phyloP scores from a whole-genome alignment of 1,140 invertebrate genomes.

The Sesamia nonagrioides region DNA sequence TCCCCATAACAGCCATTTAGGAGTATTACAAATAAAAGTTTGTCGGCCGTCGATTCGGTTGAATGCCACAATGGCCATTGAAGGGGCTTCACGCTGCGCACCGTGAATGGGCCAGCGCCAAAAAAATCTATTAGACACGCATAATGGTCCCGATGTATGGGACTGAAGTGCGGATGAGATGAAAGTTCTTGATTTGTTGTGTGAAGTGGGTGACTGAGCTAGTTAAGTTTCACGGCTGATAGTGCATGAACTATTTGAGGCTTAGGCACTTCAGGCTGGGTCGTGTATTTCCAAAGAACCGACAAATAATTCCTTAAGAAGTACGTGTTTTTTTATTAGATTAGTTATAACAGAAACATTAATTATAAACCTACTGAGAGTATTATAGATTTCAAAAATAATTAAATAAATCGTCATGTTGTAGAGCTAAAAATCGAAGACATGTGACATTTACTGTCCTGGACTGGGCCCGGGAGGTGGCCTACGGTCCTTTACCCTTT shows the following conservation, averaged over 20 bases:
- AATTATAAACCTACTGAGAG: no score
- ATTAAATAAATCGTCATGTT: no score
- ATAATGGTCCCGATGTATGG: slow-evolving; percentile 80
- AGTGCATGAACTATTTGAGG: slow-evolving; percentile 3
- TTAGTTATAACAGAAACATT: no score
- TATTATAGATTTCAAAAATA: no score
- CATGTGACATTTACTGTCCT: no score
- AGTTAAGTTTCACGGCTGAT: slow-evolving; percentile 5
- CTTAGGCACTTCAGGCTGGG: neutral
- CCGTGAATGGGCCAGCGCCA: slow-evolving; percentile 80
- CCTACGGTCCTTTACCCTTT: no score
- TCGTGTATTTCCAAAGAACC: neutral
- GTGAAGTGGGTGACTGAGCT: slow-evolving; percentile 46
- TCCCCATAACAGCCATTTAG: slow-evolving; percentile 86
- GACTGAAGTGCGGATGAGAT: slow-evolving; percentile 61
- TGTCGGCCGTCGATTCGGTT: slow-evolving; percentile 74
- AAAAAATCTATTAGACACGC: slow-evolving; percentile 87
- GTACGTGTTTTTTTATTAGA: no score
- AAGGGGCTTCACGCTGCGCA: slow-evolving; percentile 81
- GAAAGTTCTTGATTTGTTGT: slow-evolving; percentile 60
- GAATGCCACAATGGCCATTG: slow-evolving; percentile 82
- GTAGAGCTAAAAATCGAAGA: no score
- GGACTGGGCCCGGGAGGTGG: no score
- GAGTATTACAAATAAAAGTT: slow-evolving; percentile 85
- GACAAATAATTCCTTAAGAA: neutral